A percentile compares a stretch with the other conserved stretches of the same genome.
These are phyloP conservation scores for Leptoteleia sp. DNA, from an alignment of 1,140 invertebrate species.

Conservation along the genomic window DNA sequence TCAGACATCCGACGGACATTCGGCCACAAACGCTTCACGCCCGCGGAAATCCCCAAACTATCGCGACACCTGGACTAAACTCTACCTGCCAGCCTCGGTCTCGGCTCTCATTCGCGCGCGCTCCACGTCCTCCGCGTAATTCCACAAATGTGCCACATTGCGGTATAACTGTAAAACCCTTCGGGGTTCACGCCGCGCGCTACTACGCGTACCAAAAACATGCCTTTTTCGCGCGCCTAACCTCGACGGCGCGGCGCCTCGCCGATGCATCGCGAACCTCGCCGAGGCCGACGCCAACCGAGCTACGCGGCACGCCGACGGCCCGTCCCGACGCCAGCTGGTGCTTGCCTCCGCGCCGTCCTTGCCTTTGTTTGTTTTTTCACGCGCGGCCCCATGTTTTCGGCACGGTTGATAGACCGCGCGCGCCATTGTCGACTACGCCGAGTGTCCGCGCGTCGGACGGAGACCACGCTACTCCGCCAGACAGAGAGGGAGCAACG, in stretches of 20 bases:
- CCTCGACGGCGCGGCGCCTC: too few species aligned
- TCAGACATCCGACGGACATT: neutral
- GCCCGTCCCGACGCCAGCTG: conserved; percentile 31
- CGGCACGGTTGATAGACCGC: conserved; percentile 75
- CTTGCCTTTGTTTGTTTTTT: conserved; percentile 55
- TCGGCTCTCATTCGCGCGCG: conserved; percentile 68
- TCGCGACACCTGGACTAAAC: neutral
- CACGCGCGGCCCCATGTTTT: conserved; percentile 65
- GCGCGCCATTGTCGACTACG: conserved; percentile 57
- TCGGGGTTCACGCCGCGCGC: conserved; percentile 79
- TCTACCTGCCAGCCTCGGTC: neutral
- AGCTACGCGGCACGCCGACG: too few species aligned
- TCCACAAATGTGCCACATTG: conserved; percentile 82
- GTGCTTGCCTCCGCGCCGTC: conserved; percentile 43
- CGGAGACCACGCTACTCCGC: neutral
- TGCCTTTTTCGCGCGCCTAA: conserved; percentile 76
- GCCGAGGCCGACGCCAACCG: too few species aligned
- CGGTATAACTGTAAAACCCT: conserved; percentile 82
- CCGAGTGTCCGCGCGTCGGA: conserved; percentile 8
- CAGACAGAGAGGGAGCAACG: conserved; percentile 4
- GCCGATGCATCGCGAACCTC: too few species aligned
- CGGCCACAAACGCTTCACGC: neutral
- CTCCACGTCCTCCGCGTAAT: conserved; percentile 75
- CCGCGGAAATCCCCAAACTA: neutral
- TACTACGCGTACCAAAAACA: conserved; percentile 80